phyloP scores from a whole-genome alignment of 2,113 vertebrate genomes.

The Prunella fulvescens region DNA sequence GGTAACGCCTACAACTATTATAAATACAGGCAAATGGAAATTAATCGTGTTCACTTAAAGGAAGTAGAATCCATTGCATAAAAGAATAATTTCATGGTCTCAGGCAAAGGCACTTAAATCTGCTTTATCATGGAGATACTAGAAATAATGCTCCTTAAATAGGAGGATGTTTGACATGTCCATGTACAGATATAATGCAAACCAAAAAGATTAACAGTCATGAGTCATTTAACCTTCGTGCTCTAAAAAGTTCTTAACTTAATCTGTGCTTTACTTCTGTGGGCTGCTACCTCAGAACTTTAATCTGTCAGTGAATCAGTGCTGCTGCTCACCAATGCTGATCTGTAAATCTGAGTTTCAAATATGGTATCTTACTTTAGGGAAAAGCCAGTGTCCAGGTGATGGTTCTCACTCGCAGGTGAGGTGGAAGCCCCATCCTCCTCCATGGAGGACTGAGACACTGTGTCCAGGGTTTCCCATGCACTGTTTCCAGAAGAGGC shows the following conservation, averaged over 20 bases:
- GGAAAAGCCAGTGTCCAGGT: slow-evolving; percentile 82
- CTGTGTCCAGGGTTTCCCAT: not conserved
- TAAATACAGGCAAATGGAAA: not conserved
- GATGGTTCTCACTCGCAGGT: not conserved
- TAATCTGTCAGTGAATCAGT: not conserved
- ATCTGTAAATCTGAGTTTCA: not conserved
- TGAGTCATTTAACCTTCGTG: not conserved
- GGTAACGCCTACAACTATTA: not conserved
- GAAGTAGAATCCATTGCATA: not conserved
- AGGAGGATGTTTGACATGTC: not conserved
- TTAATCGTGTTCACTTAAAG: not conserved
- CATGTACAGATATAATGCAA: fast-evolving
- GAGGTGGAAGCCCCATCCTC: slow-evolving; percentile 6
- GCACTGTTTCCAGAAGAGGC: slow-evolving; percentile 32
- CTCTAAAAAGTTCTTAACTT: not conserved
- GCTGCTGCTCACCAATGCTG: not conserved
- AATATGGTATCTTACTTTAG: slow-evolving; percentile 79
- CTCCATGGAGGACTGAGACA: not conserved
- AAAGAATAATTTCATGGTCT: not conserved
- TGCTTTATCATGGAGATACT: not conserved
- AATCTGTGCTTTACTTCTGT: not conserved
- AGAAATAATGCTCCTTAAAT: not conserved
- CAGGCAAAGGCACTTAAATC: not conserved
- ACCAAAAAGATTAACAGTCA: not conserved
- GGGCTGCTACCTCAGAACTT: not conserved